phyloP scores from a whole-genome alignment of 2,797 vertebrate species.

The Acomys russatus region DNA sequence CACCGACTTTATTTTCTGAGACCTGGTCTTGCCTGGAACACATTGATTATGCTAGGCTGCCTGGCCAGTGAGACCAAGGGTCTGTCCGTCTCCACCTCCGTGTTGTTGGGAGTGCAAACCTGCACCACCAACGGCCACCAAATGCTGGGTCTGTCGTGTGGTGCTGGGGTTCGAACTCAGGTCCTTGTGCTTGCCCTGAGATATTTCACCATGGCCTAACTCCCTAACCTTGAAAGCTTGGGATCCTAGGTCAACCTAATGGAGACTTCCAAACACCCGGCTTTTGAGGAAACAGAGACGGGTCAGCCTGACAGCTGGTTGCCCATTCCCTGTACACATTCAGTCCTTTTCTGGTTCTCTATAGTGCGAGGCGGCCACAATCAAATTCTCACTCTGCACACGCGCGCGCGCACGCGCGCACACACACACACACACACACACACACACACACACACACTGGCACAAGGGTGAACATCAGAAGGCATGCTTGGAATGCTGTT shows the following conservation, averaged over 20 bases:
- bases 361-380: conserved; percentile 13
- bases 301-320: background rate
- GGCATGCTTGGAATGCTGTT: conserved; percentile 13
- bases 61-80: no score
- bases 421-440: background rate
- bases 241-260: conserved; percentile 14
- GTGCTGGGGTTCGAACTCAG: background rate
- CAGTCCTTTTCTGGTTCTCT: conserved; percentile 39
- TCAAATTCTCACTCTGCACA: background rate
- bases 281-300: conserved; percentile 28
- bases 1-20: background rate
- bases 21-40: background rate
- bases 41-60: background rate
- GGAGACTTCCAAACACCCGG: conserved; percentile 52
- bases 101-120: background rate
- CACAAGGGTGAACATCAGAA: conserved; percentile 66
- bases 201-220: background rate
- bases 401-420: background rate
- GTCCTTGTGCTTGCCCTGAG: background rate
- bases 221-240: background rate
- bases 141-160: background rate
- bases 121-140: background rate
- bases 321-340: background rate
- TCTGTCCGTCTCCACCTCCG: background rate
- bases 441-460: background rate